Base-by-base conservation (phyloP, 2,888 invertebrate species). In the Drosophila pseudotalamancana region DNA sequence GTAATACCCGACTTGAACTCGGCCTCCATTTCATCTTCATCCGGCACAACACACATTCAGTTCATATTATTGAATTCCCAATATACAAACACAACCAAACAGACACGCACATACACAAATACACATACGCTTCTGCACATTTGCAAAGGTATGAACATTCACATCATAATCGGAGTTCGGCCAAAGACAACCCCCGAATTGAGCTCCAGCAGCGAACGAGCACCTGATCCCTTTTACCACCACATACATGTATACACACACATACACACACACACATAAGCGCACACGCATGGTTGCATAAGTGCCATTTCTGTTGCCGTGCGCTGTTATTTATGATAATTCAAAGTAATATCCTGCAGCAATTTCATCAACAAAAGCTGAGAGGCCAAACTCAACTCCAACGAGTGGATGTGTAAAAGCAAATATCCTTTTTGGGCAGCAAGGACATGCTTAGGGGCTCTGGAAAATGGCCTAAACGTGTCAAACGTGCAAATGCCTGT, bases 321-420 rank as follows among this genome's bases (percentile, higher is more conserved):
- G 55, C 81, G 62, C 74, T 37, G 81, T 76, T 81, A 81, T 81
- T 81, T 81, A 81, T 81, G 81, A 81, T 81, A 81, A 81, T 81
- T 81, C 86, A 81, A 81, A 81, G 86, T 81, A 86, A 81, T 81
- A 86, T 81, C 81, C 81, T 71, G 63, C 73, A 83, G 81, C 83
- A 81, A 83, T 81, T 81, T 81, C 73, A 83, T 86, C 86, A 86
- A 79, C 77, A 86, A 76, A 85, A 67, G 65, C 72, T 18, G 48
- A 61, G 46, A 49, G 54, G 57, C 70, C 42, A 34, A 46, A 37
- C 23, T n/a, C 25, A 19, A 57, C 55, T 23, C 39, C 53, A 34
- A n/a, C n/a, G n/a, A 12, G 14, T 48, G 25, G 29, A 49, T 66
- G 45, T 83, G 55, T 71, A 50, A 65, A 71, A 57, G 77, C 61